phyloP scores from a whole-genome alignment of 2,888 invertebrate species.

The Caenorhabditis sp. region DNA sequence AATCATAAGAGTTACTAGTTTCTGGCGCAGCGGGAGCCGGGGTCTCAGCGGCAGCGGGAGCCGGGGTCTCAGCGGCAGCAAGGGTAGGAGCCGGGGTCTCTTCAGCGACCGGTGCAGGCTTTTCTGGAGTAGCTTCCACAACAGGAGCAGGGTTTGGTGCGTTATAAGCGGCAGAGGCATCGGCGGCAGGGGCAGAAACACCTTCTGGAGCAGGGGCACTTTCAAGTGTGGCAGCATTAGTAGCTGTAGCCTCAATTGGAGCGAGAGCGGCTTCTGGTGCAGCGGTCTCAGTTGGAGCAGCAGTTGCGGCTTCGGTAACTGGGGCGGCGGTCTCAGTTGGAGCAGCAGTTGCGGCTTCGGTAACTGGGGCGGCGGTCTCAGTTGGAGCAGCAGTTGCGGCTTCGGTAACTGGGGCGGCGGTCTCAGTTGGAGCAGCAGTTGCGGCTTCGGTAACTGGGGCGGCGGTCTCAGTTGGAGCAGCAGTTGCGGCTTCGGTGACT shows the following conservation, averaged over 20 bases:
- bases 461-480: neutral
- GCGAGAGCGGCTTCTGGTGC: slow-evolving; percentile 14
- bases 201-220: slow-evolving; percentile 40
- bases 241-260: slow-evolving; percentile 29
- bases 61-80: slow-evolving; percentile 25
- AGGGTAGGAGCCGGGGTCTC: slow-evolving; percentile 6
- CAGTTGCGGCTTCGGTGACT: slow-evolving; percentile 3
- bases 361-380: too few species aligned
- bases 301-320: neutral
- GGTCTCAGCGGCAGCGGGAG: slow-evolving; percentile 25
- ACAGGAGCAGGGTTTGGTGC: slow-evolving; percentile 22
- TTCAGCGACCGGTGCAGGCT: slow-evolving; percentile 19
- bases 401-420: slow-evolving; percentile 10
- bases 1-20: too few species aligned
- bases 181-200: slow-evolving; percentile 29
- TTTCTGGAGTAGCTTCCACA: slow-evolving; percentile 18
- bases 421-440: neutral
- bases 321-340: slow-evolving; percentile 33
- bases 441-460: slow-evolving; percentile 2
- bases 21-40: too few species aligned
- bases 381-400: slow-evolving; percentile 24
- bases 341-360: too few species aligned
- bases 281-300: too few species aligned
- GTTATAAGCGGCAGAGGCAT: slow-evolving; percentile 14
- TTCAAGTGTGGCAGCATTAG: slow-evolving; percentile 22